Evolutionary conservation across 1,140 invertebrate genomes (phyloP), one percentile per base, ranked within the genome.

Genomic region (Drosophila teissieri): DNA sequence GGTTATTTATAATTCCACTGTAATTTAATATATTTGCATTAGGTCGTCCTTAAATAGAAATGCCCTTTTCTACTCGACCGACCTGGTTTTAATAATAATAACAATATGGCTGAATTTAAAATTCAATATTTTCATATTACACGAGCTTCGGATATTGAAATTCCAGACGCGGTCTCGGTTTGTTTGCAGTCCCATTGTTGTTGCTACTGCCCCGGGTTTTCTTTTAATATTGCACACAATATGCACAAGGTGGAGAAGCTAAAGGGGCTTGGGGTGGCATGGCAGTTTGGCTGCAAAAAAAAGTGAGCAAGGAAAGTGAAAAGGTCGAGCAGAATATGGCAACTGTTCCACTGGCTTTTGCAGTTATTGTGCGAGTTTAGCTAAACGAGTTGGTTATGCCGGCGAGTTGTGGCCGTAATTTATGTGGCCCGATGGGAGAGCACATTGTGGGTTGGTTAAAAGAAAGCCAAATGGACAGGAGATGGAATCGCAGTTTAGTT

Each of bases 11-110:
- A 49, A 10, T 65, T 56, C 12, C 51, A 12, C 12, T 68, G 36
- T 72, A 49, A 57, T 79, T 88, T 88, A 76, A 82, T 86, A 88
- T 79, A 79, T 88, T 88, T 86, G 65, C 79, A 86, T 86, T 88
- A 83, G 75, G 44, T 46, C 51, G 55, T 37, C 45, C 64, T 44
- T 80, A 49, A 56, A 77, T 73, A 62, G 54, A 68, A 67, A 56
- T 67, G 22, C 19, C 31, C 31, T 45, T 68, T 51, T 34, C n/a
- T 39, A n/a, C 14, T 42, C 14, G 55, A 54, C 58, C 55, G 37
- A 37, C 40, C 64, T 76, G 24, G 36, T 39, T 86, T 81, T 80
- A 17, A 57, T 70, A 67, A 65, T 34, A 85, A 74, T 81, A 86
- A 69, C 81, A 86, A 78, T 78, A 86, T 74, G 55, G 61, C 75